A percentile compares a stretch with the other conserved stretches of the same genome.
Evolutionary conservation across 2,113 vertebrate genomes (phyloP).

Genomic region (Caracal caracal): DNA sequence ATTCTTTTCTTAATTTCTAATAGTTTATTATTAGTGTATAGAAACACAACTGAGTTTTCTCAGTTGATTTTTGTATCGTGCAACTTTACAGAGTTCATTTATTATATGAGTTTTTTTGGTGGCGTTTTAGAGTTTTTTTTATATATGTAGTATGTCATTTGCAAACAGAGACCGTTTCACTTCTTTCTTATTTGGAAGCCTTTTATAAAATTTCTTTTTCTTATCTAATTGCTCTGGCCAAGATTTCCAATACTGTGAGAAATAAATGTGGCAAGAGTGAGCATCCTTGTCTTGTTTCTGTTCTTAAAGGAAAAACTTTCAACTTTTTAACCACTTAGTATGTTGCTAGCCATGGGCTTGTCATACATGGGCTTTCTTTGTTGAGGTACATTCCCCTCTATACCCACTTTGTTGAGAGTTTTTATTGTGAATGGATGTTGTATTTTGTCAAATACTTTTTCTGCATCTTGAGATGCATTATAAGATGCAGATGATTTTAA

Average conservation of each 20-base stretch:
- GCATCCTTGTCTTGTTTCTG: not conserved
- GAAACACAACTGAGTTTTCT: not conserved
- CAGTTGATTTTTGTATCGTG: not conserved
- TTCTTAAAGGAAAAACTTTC: not conserved
- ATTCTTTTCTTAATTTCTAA: not conserved
- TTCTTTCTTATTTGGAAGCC: not conserved
- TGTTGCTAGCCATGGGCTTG: not conserved
- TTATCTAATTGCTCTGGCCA: not conserved
- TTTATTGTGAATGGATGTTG: not conserved
- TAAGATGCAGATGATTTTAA: not conserved
- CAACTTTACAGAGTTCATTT: not conserved
- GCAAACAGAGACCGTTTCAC: not conserved
- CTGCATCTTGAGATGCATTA: not conserved
- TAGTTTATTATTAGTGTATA: not conserved
- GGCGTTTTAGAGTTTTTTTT: not conserved
- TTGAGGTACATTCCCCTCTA: not conserved
- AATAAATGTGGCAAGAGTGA: not conserved
- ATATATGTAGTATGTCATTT: not conserved
- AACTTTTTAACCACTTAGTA: not conserved
- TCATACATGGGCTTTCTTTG: not conserved
- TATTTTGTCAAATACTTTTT: not conserved
- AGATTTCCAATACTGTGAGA: not conserved
- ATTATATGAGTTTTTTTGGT: not conserved
- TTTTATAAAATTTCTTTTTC: not conserved
- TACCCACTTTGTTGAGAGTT: not conserved